Base-by-base conservation (phyloP, 2,113 vertebrate species). In the Antigone vipio region DNA sequence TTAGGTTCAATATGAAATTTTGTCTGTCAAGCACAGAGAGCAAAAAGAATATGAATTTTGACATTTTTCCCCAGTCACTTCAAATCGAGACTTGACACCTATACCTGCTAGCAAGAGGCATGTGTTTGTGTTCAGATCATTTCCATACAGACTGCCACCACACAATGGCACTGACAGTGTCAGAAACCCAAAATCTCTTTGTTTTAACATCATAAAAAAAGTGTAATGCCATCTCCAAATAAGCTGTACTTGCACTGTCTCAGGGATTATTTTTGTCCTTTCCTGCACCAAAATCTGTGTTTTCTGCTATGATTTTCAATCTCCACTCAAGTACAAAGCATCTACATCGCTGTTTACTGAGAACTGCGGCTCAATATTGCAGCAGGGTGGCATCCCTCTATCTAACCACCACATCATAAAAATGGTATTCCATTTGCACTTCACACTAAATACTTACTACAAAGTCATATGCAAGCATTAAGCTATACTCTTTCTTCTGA, bases 1-100 rank as follows among this genome's bases (percentile, higher is more conserved):
- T 78, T 92, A 72, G 9, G 6, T 78, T 89, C 84, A 91, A 79
- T 94, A 94, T 4, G 24, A 89, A 92, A 76, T 92, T 95, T 94
- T 94, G 93, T 83, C 76, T 91, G 72, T 96, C 50, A 63, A 81
- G 49, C 44, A 73, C 32, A 38, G 22, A 26, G 53, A 85, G 62
- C 67, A 88, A 80, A 81, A 96, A 71, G 32, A 75, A 80, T 79
- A 90, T 56, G 35, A 92, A 88, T 90, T 89, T 79, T 56, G 95
- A 80, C 55, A 89, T 59, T 79, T 92, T 95, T 92, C 75, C 68
- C 94, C 75, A 60, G 63, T 85, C 74, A 85, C 44, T 94, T 88
- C 84, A 91, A 50, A 94, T 71, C 0, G 0, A 88, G 63, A 76
- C 21, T 88, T 88, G 91, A 95, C 62, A 68, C 34, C 44, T 49